Base-by-base conservation (phyloP, 2,113 vertebrate genomes). In the Phylloscopus whistleri region DNA sequence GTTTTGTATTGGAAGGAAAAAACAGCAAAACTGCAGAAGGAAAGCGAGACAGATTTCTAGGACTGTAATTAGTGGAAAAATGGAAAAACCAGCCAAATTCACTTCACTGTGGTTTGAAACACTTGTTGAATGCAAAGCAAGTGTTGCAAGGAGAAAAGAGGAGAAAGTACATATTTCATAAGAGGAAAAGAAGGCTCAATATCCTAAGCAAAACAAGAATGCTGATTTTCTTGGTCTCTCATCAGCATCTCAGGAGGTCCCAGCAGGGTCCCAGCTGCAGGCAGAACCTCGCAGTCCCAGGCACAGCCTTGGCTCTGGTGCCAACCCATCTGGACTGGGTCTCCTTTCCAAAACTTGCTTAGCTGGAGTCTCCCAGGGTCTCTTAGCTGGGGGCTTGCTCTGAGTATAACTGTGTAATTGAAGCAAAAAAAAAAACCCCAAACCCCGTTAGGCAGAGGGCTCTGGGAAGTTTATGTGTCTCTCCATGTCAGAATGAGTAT, bases 291-390 rank as follows among this genome's bases (percentile, higher is more conserved):
- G 0, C 2, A 4, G 43, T 67, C 31, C 51, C 63, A 41, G 24
- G 23, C 30, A 31, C 26, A 39, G 76, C 59, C 58, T 67, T 76
- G 41, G 49, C 39, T 64, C 55, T 35, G 48, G 13, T 63, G 11
- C 70, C 0, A 0, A 26, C 48, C 9, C 52, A 75, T 53, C 52
- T 67, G 69, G 44, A 31, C 33, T 0, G 0, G 19, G 10, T 53
- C 10, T 59, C 43, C 22, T 62, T 69, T 69, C 35, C 44, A 73
- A 73, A 85, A 53, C 16, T 33, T 28, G 44, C 30, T 72, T 48
- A 31, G 35, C n/a, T 56, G 37, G 53, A 89, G n/a, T 35, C 58
- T 64, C 62, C 27, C 41, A 6, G 31, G 12, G 22, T 48, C 48
- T 80, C 18, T 39, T 31, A 8, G 19, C 0, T 33, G 13, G 31